A percentile compares a stretch with the other conserved stretches of the same genome.
phyloP scores from a whole-genome alignment of 1,140 invertebrate genomes.

The Ceratosolen fusciceps region DNA sequence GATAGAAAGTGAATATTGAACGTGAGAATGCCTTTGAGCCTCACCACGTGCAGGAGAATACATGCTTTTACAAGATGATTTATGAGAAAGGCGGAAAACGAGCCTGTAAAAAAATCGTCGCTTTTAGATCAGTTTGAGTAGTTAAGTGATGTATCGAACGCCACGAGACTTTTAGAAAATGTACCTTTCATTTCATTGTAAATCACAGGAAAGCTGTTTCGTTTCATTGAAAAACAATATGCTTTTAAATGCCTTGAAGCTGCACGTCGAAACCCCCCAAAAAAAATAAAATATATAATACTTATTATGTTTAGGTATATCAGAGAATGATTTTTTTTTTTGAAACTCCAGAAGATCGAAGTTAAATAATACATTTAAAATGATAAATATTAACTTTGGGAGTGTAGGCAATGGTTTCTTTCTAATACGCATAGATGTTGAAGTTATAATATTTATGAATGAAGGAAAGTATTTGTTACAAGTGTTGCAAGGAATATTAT shows the following conservation, averaged over 20 bases:
- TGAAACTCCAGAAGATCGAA: too few species aligned
- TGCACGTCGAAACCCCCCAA: too few species aligned
- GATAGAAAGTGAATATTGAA: not conserved
- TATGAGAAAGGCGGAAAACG: constrained; percentile 6
- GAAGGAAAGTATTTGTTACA: too few species aligned
- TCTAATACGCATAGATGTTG: too few species aligned
- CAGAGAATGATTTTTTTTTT: too few species aligned
- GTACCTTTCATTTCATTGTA: not conserved
- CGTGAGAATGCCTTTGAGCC: not conserved
- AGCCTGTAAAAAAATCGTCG: not conserved
- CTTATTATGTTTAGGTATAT: too few species aligned
- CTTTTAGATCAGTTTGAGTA: not conserved
- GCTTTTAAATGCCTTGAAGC: not conserved
- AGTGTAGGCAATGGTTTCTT: too few species aligned
- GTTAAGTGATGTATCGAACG: not conserved
- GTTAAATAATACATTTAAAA: too few species aligned
- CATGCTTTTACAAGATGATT: constrained; percentile 15
- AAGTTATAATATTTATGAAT: too few species aligned
- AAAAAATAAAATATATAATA: too few species aligned
- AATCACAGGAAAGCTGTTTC: not conserved
- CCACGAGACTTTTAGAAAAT: not conserved
- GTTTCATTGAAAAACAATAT: not conserved
- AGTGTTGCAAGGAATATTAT: too few species aligned
- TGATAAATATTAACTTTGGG: too few species aligned
- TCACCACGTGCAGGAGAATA: not conserved